Conservation (phyloP, 1,140 invertebrate species). For the Diploscapter pachys region DNA sequence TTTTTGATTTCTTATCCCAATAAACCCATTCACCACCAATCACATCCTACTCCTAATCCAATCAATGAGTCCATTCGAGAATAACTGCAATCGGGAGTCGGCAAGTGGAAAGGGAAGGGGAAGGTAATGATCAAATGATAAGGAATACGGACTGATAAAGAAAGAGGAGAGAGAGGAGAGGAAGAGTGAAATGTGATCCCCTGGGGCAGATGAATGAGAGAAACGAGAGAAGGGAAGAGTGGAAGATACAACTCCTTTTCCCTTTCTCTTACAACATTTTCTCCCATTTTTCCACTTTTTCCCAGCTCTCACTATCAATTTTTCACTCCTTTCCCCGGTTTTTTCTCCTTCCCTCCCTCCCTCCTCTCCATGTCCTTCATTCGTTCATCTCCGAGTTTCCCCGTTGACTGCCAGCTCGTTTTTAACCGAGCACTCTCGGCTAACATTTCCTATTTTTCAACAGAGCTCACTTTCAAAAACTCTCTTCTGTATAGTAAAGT, state of each 20-base stretch:
- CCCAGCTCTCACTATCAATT: too few species aligned
- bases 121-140: constrained; percentile 8
- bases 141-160: constrained; percentile 3
- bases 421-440: not conserved
- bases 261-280: not conserved
- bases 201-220: not conserved
- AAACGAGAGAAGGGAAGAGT: not conserved
- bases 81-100: not conserved
- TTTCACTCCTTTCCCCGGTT: too few species aligned
- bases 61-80: too few species aligned
- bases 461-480: too few species aligned
- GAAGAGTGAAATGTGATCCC: not conserved
- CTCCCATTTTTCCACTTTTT: not conserved
- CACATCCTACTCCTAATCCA: too few species aligned
- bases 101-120: constrained; percentile 1
- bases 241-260: not conserved
- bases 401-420: not conserved
- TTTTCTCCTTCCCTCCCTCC: too few species aligned
- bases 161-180: not conserved
- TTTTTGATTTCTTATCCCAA: too few species aligned
- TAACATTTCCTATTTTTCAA: not conserved
- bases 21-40: too few species aligned
- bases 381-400: too few species aligned
- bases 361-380: too few species aligned
- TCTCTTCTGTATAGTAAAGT: too few species aligned